phyloP scores from a whole-genome alignment of 2,888 invertebrate species.

The Dasypogon diadema region DNA sequence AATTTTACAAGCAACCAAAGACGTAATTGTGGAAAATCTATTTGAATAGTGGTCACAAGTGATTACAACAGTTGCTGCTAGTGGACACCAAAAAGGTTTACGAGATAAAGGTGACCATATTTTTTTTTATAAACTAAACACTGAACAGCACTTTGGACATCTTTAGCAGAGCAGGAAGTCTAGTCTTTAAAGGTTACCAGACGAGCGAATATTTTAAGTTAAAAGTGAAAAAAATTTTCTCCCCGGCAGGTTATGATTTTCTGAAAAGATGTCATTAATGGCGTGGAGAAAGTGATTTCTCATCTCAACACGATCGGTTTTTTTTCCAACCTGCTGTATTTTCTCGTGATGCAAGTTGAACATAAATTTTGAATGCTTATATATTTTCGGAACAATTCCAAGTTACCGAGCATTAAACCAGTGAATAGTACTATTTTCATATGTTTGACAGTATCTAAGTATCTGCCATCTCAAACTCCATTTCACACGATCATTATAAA shows the following conservation, averaged over 20 bases:
- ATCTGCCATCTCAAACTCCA: background rate
- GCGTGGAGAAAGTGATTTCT: conserved; percentile 47
- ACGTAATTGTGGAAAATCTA: too few species aligned
- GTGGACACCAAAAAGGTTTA: too few species aligned
- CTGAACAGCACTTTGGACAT: too few species aligned
- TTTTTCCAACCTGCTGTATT: conserved; percentile 8
- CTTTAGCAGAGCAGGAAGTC: background rate
- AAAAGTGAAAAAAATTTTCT: conserved; percentile 25
- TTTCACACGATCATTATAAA: too few species aligned
- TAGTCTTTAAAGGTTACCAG: conserved; percentile 1
- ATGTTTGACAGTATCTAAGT: background rate
- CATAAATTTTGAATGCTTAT: conserved; percentile 41
- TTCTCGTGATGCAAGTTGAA: conserved; percentile 19
- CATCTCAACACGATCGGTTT: conserved; percentile 23
- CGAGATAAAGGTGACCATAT: too few species aligned
- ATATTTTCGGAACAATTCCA: conserved; percentile 4
- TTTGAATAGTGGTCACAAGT: too few species aligned
- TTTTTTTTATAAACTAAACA: too few species aligned
- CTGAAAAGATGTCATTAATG: conserved; percentile 5
- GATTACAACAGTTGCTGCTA: too few species aligned
- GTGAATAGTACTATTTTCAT: conserved; percentile 7
- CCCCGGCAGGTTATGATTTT: conserved; percentile 5
- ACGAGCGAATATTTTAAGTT: conserved; percentile 17
- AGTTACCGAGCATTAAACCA: too few species aligned
- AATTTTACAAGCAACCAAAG: too few species aligned